These are phyloP conservation scores for Peucedramus taeniatus DNA, from an alignment of 2,113 vertebrate species.

Conservation along the genomic window DNA sequence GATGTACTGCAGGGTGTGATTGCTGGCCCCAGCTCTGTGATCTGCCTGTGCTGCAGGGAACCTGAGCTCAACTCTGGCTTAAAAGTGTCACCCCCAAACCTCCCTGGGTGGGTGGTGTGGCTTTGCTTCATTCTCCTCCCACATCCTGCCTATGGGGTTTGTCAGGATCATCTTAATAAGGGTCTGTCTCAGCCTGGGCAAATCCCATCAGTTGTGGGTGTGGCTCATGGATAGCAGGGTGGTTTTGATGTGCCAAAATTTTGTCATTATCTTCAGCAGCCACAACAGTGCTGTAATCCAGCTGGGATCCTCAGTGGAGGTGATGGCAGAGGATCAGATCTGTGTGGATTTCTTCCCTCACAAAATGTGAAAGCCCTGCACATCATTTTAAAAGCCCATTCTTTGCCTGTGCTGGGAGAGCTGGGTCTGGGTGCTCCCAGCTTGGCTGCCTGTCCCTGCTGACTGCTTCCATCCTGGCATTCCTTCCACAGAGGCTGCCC, in stretches of 20 bases:
- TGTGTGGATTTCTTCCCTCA: not conserved
- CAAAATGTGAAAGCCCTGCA: not conserved
- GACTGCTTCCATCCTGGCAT: not conserved
- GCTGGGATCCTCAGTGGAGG: not conserved
- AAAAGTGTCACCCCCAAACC: not conserved
- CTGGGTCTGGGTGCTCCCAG: not conserved
- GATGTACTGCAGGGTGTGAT: accelerated
- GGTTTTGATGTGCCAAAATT: not conserved
- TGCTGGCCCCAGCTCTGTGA: not conserved
- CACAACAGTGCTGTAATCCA: not conserved
- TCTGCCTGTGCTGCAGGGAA: not conserved
- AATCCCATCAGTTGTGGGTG: accelerated
- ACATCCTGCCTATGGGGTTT: not conserved
- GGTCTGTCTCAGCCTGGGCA: not conserved
- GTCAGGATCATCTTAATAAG: not conserved
- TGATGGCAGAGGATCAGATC: not conserved
- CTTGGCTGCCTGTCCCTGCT: not conserved
- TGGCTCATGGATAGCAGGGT: accelerated
- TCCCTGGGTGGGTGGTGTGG: not conserved
- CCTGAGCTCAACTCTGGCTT: not conserved
- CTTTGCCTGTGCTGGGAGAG: not conserved
- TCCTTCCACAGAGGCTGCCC: not conserved
- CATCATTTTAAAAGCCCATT: not conserved
- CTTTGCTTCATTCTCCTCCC: not conserved
- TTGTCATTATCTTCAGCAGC: not conserved